Evolutionary conservation across 2,888 invertebrate species (phyloP).

Genomic region (Hypomecis atomaria): DNA sequence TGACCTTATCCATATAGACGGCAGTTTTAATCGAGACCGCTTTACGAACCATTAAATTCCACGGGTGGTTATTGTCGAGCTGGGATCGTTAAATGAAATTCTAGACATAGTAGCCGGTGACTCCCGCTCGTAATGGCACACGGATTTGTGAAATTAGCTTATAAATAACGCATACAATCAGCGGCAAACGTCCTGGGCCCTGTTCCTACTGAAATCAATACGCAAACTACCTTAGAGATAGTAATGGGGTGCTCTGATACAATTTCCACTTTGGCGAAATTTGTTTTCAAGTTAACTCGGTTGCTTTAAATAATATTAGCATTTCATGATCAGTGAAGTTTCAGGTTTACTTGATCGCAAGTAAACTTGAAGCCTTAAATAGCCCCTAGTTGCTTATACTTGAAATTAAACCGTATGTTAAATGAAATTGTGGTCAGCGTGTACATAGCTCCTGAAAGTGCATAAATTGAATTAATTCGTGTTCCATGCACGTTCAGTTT

Average conservation of each 20-base stretch:
- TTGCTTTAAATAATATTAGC: background rate
- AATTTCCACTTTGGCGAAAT: conserved; percentile 9
- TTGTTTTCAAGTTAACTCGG: conserved; percentile 6
- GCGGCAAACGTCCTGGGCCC: conserved; percentile 29
- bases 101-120: conserved; percentile 60
- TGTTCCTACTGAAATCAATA: conserved; percentile 34
- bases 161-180: conserved; percentile 43
- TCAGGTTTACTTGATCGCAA: too few species aligned
- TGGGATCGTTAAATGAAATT: conserved; percentile 77
- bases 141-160: conserved; percentile 54
- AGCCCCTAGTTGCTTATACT: too few species aligned
- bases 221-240: conserved; percentile 19
- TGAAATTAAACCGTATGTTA: too few species aligned
- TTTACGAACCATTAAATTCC: conserved; percentile 78
- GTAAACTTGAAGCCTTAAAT: too few species aligned
- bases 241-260: conserved; percentile 7
- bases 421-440: too few species aligned
- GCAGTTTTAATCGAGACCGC: conserved; percentile 80
- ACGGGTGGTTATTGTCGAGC: conserved; percentile 76
- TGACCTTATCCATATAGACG: conserved; percentile 74
- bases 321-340: background rate
- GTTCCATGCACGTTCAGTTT: too few species aligned
- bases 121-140: conserved; percentile 49
- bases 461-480: too few species aligned
- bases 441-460: too few species aligned